phyloP scores from a whole-genome alignment of 2,797 vertebrate genomes.

The Pangasius macronema region DNA sequence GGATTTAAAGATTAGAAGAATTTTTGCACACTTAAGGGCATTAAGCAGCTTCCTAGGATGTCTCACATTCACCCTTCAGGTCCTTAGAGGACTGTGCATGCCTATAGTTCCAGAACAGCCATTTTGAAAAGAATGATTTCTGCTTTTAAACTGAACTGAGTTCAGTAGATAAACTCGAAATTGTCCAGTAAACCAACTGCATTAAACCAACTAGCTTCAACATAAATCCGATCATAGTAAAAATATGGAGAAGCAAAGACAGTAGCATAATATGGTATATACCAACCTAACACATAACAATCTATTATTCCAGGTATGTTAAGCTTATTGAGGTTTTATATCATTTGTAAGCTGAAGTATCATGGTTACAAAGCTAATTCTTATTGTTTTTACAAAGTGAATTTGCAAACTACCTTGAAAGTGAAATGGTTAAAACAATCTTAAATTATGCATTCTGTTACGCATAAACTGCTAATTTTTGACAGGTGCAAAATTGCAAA shows the following conservation, averaged over 20 bases:
- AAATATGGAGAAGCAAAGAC: neutral
- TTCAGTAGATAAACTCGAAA: neutral
- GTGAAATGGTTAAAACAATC: neutral
- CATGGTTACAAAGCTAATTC: neutral
- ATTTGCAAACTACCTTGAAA: neutral
- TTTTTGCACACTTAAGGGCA: conserved; percentile 42
- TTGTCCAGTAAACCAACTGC: neutral
- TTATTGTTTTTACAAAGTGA: neutral
- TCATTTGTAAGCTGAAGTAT: neutral
- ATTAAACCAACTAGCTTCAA: neutral
- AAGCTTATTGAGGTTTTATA: neutral
- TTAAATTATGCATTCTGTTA: neutral
- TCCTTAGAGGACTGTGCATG: conserved; percentile 8
- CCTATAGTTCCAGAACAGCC: conserved; percentile 1
- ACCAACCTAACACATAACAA: neutral
- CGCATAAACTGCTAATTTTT: neutral
- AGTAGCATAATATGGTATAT: neutral
- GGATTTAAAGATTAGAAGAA: conserved; percentile 54
- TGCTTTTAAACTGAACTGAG: neutral
- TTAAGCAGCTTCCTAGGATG: conserved; percentile 46
- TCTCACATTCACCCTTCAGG: conserved; percentile 38
- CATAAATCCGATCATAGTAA: neutral
- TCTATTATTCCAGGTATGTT: neutral
- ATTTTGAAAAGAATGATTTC: neutral
- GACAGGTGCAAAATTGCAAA: neutral